Percentiles rank a stretch among this genome's conserved stretches.
Conservation (phyloP, 2,888 invertebrate species). For the Brachynemurus nebulosus region DNA sequence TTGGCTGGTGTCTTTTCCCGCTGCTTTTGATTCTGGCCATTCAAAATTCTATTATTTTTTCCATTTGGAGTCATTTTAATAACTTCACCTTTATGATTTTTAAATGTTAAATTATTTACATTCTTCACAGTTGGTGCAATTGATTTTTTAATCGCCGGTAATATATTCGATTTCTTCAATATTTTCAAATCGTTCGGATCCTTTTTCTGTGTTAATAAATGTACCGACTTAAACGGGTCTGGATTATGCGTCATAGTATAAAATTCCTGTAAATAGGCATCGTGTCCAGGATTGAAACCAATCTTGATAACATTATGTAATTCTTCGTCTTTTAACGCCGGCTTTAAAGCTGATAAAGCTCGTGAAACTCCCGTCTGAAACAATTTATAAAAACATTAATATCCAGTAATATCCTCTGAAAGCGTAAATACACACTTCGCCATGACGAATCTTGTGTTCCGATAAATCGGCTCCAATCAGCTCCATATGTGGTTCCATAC, state of each 20-base stretch:
- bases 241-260: neutral
- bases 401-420: neutral
- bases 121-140: neutral
- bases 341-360: conserved; percentile 57
- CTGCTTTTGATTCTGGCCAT: too few species aligned
- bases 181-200: neutral
- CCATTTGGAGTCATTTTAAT: too few species aligned
- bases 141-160: too few species aligned
- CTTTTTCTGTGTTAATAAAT: neutral
- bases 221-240: neutral
- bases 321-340: conserved; percentile 34
- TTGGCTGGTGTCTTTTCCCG: too few species aligned
- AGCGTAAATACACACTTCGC: conserved; percentile 33
- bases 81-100: neutral
- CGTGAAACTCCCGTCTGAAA: conserved; percentile 46
- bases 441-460: conserved; percentile 70
- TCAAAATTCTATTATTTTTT: too few species aligned
- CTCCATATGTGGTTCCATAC: conserved; percentile 78
- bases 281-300: conserved; percentile 58
- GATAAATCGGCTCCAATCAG: conserved; percentile 78
- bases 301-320: conserved; percentile 31
- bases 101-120: neutral
- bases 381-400: neutral
- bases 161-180: too few species aligned
- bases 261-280: conserved; percentile 31